These are phyloP conservation scores for Oreotrochilus melanogaster DNA, from an alignment of 2,113 vertebrate genomes.

Conservation along the genomic window DNA sequence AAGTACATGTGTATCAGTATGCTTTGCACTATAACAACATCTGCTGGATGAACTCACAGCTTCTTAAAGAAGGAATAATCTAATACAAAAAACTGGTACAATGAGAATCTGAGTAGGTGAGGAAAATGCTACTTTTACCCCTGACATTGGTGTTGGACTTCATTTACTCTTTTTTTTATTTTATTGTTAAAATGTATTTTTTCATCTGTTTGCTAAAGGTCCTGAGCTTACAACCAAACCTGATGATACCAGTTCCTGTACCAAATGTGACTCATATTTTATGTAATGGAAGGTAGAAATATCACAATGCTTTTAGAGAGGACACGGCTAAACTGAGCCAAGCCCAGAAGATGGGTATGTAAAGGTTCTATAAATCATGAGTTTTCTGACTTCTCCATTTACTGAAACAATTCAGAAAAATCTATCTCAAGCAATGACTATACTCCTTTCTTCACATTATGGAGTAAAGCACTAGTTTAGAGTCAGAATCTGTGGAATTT, in stretches of 20 bases:
- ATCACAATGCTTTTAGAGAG: neutral
- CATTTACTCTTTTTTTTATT: neutral
- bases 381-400: neutral
- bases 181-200: neutral
- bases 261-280: neutral
- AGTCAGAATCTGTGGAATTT: neutral
- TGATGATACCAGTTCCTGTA: neutral
- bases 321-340: neutral
- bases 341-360: accelerated
- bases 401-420: neutral
- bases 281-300: neutral
- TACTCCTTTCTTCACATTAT: neutral
- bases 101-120: neutral
- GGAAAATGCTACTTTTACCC: neutral
- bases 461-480: neutral
- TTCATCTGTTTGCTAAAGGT: neutral
- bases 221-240: neutral
- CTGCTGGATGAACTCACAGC: neutral
- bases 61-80: neutral
- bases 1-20: neutral
- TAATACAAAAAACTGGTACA: neutral
- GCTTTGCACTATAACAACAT: neutral
- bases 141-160: neutral
- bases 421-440: neutral
- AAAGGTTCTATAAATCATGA: neutral